phyloP scores from a whole-genome alignment of 2,888 invertebrate genomes.

The Alentia gelatinosa region DNA sequence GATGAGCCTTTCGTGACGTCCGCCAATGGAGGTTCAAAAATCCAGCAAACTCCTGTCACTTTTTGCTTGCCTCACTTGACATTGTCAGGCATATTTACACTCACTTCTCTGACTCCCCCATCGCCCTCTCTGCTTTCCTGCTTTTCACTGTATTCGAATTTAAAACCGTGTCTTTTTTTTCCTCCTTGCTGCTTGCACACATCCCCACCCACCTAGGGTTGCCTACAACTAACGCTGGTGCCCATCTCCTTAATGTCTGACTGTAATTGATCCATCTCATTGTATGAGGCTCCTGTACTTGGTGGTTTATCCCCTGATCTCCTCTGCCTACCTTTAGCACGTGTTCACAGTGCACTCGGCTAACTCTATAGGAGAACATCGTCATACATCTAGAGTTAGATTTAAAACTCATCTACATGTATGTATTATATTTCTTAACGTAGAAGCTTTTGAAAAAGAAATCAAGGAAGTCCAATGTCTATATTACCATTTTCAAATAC shows the following conservation, averaged over 20 bases:
- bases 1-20: neutral
- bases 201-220: neutral
- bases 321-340: neutral
- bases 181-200: neutral
- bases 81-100: neutral
- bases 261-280: neutral
- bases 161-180: neutral
- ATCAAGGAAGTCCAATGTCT: no score
- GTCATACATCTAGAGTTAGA: no score
- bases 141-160: neutral
- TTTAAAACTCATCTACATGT: no score
- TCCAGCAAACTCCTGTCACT: neutral
- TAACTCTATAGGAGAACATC: no score
- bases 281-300: neutral
- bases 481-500: no score
- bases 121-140: neutral
- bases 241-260: neutral
- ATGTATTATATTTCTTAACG: no score
- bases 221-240: neutral
- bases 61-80: neutral
- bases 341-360: neutral
- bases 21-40: neutral
- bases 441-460: no score
- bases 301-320: neutral
- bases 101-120: no score